These are phyloP conservation scores for Silurus aristotelis DNA, from an alignment of 2,797 vertebrate species.

Conservation along the genomic window DNA sequence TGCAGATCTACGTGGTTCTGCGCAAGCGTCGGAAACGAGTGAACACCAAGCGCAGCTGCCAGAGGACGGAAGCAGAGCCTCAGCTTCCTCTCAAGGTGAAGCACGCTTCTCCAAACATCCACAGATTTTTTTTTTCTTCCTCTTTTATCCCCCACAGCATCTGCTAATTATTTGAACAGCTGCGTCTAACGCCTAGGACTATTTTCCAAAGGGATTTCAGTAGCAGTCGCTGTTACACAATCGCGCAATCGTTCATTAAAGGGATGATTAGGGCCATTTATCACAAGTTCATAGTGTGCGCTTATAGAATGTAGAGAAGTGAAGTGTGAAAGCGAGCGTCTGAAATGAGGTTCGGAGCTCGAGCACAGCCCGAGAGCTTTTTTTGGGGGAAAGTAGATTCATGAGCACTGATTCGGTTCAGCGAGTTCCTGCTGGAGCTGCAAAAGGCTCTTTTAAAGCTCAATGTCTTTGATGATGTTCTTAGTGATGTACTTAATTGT, in stretches of 20 bases:
- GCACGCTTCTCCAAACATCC: background rate
- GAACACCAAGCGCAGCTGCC: slow-evolving; percentile 89
- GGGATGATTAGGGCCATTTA: background rate
- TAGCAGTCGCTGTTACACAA: background rate
- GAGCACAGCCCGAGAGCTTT: background rate
- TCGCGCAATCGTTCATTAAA: background rate
- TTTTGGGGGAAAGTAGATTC: background rate
- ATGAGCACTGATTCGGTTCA: slow-evolving; percentile 2
- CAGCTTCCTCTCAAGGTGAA: slow-evolving; percentile 86
- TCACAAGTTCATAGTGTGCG: background rate
- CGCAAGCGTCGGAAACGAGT: slow-evolving; percentile 91
- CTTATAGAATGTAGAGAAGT: background rate
- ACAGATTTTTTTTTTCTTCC: background rate
- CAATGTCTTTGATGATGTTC: background rate
- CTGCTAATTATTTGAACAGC: slow-evolving; percentile 45
- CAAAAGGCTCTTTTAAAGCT: background rate
- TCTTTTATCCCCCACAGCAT: background rate
- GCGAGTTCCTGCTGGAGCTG: background rate
- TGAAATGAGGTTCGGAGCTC: background rate
- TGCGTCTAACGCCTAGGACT: slow-evolving; percentile 9
- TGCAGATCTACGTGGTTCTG: slow-evolving; percentile 97
- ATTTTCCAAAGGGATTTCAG: background rate
- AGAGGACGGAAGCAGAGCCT: slow-evolving; percentile 67
- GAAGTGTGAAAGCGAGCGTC: background rate
- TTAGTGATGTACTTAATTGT: background rate